Conservation (phyloP, 2,888 invertebrate species). For the Kuschelorhynchus macadamiae region DNA sequence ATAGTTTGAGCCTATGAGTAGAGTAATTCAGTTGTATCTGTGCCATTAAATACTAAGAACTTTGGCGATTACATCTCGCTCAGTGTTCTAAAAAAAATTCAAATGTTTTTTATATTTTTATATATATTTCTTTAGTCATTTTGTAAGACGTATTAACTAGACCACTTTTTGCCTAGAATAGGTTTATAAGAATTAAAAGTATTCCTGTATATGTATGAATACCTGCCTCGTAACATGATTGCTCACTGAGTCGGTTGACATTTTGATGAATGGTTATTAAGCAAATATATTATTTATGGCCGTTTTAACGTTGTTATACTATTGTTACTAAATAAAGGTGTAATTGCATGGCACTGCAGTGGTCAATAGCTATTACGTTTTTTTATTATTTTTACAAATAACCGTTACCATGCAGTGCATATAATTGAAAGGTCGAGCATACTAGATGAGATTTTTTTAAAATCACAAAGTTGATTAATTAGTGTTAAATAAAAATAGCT, state of each 20-base stretch:
- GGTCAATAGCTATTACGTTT: not conserved
- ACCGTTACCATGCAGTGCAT: not conserved
- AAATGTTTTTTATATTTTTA: too few species aligned
- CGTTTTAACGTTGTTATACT: not conserved
- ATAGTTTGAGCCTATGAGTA: too few species aligned
- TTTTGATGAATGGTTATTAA: conserved; percentile 6
- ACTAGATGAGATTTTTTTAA: not conserved
- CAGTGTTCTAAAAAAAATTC: too few species aligned
- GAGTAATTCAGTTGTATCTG: too few species aligned
- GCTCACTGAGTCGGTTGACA: conserved; percentile 1
- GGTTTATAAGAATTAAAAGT: too few species aligned
- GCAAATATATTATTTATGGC: conserved; percentile 11
- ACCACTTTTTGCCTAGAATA: too few species aligned
- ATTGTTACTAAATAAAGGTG: conserved; percentile 8
- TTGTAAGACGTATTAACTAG: too few species aligned
- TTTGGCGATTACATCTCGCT: too few species aligned
- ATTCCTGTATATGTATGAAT: too few species aligned
- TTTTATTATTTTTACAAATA: not conserved
- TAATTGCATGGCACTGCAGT: conserved; percentile 3
- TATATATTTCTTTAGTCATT: too few species aligned
- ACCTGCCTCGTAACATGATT: too few species aligned
- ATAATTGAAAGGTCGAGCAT: conserved; percentile 5
- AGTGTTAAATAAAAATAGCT: not conserved
- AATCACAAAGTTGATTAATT: not conserved
- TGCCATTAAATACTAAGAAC: too few species aligned